Conservation (phyloP, 1,140 invertebrate species). For the Drosophila kanapiae region DNA sequence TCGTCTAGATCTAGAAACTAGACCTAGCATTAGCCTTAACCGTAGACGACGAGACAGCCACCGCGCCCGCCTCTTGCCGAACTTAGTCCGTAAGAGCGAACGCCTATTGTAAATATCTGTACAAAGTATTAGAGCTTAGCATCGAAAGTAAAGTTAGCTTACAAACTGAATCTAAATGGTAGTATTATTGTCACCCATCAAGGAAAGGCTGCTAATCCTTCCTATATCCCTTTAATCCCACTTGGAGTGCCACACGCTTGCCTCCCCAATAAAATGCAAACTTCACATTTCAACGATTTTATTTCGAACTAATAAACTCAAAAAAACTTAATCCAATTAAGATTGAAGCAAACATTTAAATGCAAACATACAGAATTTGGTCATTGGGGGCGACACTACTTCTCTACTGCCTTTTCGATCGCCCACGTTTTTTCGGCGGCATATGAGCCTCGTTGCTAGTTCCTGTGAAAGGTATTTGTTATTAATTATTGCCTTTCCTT, state of each 20-base stretch:
- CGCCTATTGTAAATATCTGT: conserved; percentile 67
- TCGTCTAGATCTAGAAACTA: conserved; percentile 86
- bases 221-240: no score
- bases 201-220: no score
- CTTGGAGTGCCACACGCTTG: no score
- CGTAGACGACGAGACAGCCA: conserved; percentile 57
- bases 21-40: conserved; percentile 7
- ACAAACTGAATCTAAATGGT: background rate
- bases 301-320: conserved; percentile 4
- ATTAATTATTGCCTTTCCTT: background rate
- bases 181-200: no score
- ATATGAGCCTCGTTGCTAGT: conserved; percentile 25
- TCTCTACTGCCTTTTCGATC: conserved; percentile 3
- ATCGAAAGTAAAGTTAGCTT: conserved; percentile 22
- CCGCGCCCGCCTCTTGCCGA: conserved; percentile 51
- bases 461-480: background rate
- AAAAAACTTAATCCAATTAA: no score
- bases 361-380: no score
- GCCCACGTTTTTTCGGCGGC: conserved; percentile 57
- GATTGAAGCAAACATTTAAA: no score
- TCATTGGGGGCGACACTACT: background rate
- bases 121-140: conserved; percentile 47
- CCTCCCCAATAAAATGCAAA: no score
- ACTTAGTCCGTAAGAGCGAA: conserved; percentile 29
- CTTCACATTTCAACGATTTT: conserved; percentile 2